Conservation (phyloP, 2,888 invertebrate genomes). For the Orchestes rusci region DNA sequence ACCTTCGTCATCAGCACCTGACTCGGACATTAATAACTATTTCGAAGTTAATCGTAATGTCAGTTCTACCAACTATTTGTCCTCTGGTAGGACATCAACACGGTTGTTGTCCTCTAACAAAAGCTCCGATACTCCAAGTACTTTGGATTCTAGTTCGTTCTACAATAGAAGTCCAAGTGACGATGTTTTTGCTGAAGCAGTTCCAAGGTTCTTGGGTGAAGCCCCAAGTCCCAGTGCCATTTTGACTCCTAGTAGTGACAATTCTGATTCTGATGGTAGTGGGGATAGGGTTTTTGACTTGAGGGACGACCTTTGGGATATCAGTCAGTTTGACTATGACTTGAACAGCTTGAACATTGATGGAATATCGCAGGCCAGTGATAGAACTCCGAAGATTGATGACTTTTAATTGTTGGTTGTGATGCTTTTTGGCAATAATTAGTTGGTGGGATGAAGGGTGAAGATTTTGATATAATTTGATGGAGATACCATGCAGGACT, state of each 20-base stretch:
- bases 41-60: background rate
- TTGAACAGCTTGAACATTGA: slow-evolving; percentile 37
- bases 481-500: too few relatives aligned
- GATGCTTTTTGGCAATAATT: background rate
- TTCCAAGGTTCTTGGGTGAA: slow-evolving; percentile 18
- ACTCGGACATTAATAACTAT: background rate
- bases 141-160: slow-evolving; percentile 20
- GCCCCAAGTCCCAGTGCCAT: slow-evolving; percentile 48
- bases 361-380: slow-evolving; percentile 32
- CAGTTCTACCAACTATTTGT: slow-evolving; percentile 8
- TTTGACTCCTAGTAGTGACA: slow-evolving; percentile 50
- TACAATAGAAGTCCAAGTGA: slow-evolving; percentile 20
- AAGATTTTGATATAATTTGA: too few relatives aligned
- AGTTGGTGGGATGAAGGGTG: background rate
- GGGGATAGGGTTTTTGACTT: slow-evolving; percentile 39
- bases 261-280: slow-evolving; percentile 35
- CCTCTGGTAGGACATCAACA: slow-evolving; percentile 11
- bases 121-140: slow-evolving; percentile 13
- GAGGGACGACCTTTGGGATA: slow-evolving; percentile 41
- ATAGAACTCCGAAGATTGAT: slow-evolving; percentile 12
- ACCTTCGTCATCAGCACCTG: background rate
- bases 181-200: slow-evolving; percentile 15
- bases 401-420: slow-evolving; percentile 12
- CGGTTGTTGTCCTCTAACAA: slow-evolving; percentile 12
- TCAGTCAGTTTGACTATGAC: slow-evolving; percentile 41